Evolutionary conservation across 1,140 invertebrate genomes (phyloP), one percentile per base, ranked within the genome.

Genomic region (Panagrolaimus sp.): DNA sequence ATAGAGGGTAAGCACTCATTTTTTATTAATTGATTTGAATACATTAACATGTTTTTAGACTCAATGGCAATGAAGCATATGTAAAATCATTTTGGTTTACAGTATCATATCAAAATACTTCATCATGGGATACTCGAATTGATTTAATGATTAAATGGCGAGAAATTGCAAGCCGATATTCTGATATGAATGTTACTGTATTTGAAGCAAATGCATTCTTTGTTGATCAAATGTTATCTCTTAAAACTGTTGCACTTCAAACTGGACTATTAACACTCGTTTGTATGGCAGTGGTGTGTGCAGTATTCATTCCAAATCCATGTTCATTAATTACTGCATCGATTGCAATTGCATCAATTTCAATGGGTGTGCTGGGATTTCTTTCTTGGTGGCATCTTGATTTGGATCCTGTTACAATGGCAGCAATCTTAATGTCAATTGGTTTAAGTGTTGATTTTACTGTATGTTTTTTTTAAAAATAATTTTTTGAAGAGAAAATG

Each of bases 371-470:
- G 5, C 77, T 86, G 65, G 85, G 85, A 9, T 85, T 83, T 68
- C 78, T 86, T 63, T 74, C 78, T 14, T 75, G 79, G 66, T 83
- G 84, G 76, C 74, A 72, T 16, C 74, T 85, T n/a, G 83, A 82
- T 20, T 74, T 86, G 1, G 84, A 84, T 71, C 82, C 85, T 13
- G 76, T 85, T 20, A 83, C 83, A 27, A 84, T 85, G 82, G 84
- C 84, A 31, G 84, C 85, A 38, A 71, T 85, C 16, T 78, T 86
- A 16, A 85, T 86, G 83, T 82, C 83, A 43, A 84, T 86, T 20
- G 85, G 85, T 23, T 80, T 86, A 69, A 85, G 83, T 38, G 83
- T 86, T 14, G 85, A 85, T 71, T 86, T 83, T 72, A 83, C 83
- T 4, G 31, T 38, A 38, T 4, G 31, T 4, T 38, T 38, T 38